Percentiles rank a stretch among this genome's conserved stretches.
These are phyloP conservation scores for Lissonota sp. DNA, from an alignment of 2,888 invertebrate species.

Conservation along the genomic window DNA sequence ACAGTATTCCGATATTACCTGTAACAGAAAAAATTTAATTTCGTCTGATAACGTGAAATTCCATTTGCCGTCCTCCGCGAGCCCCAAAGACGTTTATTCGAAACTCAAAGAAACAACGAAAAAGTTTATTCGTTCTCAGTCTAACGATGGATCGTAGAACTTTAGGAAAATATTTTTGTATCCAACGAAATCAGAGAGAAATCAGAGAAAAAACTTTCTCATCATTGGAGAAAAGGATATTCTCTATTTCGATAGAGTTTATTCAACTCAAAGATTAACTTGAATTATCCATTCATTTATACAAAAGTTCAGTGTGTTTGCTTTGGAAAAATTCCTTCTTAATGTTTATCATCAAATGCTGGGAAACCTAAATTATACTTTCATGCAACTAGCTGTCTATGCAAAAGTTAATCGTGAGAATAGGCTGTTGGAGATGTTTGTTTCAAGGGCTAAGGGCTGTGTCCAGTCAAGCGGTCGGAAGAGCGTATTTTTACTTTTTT, in stretches of 20 bases:
- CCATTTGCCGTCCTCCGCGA: not conserved
- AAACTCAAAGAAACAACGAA: not conserved
- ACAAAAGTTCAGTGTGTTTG: slow-evolving; percentile 20
- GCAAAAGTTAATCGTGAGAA: too few species aligned
- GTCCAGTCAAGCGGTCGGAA: too few species aligned
- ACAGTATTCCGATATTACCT: slow-evolving; percentile 87
- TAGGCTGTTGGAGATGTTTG: too few species aligned
- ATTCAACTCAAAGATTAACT: slow-evolving; percentile 8
- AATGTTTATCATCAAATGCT: slow-evolving; percentile 7
- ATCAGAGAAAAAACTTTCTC: slow-evolving; percentile 28
- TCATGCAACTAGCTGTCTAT: too few species aligned
- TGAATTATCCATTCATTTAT: slow-evolving; percentile 49
- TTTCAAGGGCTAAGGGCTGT: too few species aligned
- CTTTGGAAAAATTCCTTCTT: slow-evolving; percentile 22
- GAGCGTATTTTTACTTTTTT: too few species aligned
- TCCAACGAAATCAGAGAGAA: slow-evolving; percentile 8
- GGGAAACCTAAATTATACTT: not conserved
- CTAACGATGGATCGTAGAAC: slow-evolving; percentile 19
- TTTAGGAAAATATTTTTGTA: slow-evolving; percentile 14
- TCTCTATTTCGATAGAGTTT: slow-evolving; percentile 27
- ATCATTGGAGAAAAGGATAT: not conserved
- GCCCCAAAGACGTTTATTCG: not conserved
- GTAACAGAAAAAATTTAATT: slow-evolving; percentile 68
- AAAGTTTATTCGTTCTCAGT: not conserved
- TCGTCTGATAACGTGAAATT: not conserved